Base-by-base conservation (phyloP, 1,140 invertebrate species). In the Cardiocondyla obscurior region DNA sequence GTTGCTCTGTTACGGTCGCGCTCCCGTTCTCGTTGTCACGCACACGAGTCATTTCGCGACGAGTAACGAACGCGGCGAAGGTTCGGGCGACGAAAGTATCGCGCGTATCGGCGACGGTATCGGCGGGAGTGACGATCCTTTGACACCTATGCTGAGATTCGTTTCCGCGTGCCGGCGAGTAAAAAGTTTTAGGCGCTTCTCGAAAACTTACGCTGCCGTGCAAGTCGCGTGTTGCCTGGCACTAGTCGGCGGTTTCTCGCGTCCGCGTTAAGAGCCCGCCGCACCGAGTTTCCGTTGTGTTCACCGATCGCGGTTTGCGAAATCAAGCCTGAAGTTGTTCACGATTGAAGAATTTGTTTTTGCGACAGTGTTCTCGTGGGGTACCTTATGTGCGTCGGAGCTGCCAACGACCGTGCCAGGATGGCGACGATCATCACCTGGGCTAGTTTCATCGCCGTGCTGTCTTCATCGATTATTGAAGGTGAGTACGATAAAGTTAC, bases 371-470 rank as follows among this genome's bases (percentile, higher is more conserved):
- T 33, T 62, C 39, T 60, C 14, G 19, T 87, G 86, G n/a, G n/a
- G n/a, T n/a, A n/a, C n/a, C n/a, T n/a, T 88, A 87, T 85, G 86
- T 87, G 85, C 58, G 49, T 28, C 76, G 62, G 70, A 58, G 51
- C 82, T 19, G 57, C 69, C 36, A 82, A 44, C 72, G n/a, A 58
- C 77, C 25, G 39, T 77, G 10, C n/a, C 57, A 83, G 84, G 77
- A 90, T 84, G 89, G 85, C 69, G 74, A 82, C 60, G 49, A 70
- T 64, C 67, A 62, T 83, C 74, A 25, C 72, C 76, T 89, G 86
- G 90, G 84, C 73, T 81, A 88, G 86, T 72, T 55, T 88, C 73
- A 28, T 88, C 84, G 76, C 55, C 65, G 28, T 91, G 42, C 81
- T 87, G 65, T 79, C 83, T 55, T 55, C 83, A 22, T 53, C 85